A percentile compares a stretch with the other conserved stretches of the same genome.
phyloP scores from a whole-genome alignment of 2,888 invertebrate species.

The Liodrosophila aerea region DNA sequence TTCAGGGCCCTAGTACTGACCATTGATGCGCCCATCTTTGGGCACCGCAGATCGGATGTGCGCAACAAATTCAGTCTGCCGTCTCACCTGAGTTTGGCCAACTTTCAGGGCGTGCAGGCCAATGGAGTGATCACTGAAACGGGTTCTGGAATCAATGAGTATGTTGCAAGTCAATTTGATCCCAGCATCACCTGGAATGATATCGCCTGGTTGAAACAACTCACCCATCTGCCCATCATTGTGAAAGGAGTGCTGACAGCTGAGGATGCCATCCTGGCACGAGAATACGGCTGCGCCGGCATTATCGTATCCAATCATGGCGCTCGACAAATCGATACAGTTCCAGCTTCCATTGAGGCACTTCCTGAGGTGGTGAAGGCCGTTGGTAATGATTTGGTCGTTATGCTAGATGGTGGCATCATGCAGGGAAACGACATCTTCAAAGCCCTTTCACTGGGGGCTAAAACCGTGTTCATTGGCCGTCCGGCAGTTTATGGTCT shows the following conservation, averaged over 20 bases:
- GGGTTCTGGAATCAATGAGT: slow-evolving; percentile 89
- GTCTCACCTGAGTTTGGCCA: slow-evolving; percentile 90
- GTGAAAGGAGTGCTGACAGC: slow-evolving; percentile 93
- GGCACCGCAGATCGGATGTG: slow-evolving; percentile 90
- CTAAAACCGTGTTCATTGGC: slow-evolving; percentile 94
- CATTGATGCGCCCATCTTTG: slow-evolving; percentile 94
- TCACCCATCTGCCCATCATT: slow-evolving; percentile 90
- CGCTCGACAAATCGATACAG: slow-evolving; percentile 88
- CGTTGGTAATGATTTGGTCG: slow-evolving; percentile 87
- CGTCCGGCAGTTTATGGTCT: slow-evolving; percentile 94
- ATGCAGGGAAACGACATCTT: slow-evolving; percentile 93
- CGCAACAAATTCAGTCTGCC: slow-evolving; percentile 93
- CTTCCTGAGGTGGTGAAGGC: slow-evolving; percentile 90
- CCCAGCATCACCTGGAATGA: slow-evolving; percentile 93
- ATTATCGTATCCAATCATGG: slow-evolving; percentile 97
- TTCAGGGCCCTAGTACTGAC: slow-evolving; percentile 94
- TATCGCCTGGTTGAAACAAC: slow-evolving; percentile 91
- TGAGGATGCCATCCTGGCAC: slow-evolving; percentile 92
- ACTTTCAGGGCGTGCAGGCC: slow-evolving; percentile 86
- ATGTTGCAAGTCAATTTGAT: slow-evolving; percentile 91
- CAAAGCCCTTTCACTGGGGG: slow-evolving; percentile 95
- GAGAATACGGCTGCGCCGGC: slow-evolving; percentile 89
- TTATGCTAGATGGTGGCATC: slow-evolving; percentile 95
- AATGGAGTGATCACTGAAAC: slow-evolving; percentile 69
- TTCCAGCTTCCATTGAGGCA: slow-evolving; percentile 92